Conservation (phyloP, 2,888 invertebrate species). For the Megalurothrips usitatus region DNA sequence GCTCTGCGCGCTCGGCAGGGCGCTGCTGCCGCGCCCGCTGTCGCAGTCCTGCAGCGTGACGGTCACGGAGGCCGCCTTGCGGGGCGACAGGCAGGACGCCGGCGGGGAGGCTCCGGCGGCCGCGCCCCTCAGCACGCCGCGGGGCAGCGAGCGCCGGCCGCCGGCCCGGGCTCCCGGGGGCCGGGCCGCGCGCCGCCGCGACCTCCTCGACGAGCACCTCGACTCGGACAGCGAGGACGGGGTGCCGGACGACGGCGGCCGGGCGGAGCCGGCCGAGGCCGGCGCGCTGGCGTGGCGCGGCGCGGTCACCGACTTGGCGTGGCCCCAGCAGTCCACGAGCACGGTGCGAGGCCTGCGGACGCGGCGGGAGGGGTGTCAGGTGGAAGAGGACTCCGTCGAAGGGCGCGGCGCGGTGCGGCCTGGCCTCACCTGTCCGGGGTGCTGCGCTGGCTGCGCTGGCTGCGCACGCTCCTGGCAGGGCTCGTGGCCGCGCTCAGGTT, state of each 20-base stretch:
- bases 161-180: not conserved
- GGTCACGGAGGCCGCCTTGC: not conserved
- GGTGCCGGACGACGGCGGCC: not conserved
- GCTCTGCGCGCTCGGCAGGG: conserved; percentile 4
- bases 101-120: not conserved
- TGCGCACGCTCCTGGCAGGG: not conserved
- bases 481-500: conserved; percentile 12
- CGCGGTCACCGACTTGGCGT: not conserved
- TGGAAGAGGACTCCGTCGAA: not conserved
- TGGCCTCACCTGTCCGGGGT: not conserved
- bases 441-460: not conserved
- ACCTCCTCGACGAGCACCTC: conserved; percentile 17
- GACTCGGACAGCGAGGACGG: conserved; percentile 7
- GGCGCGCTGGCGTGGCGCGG: not conserved
- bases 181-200: not conserved
- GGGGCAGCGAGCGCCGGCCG: not conserved
- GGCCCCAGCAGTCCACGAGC: conserved; percentile 16
- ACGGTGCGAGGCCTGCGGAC: not conserved
- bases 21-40: conserved; percentile 20
- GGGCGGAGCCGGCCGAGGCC: not conserved
- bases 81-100: not conserved
- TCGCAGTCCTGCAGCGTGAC: not conserved
- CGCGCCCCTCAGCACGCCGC: not conserved
- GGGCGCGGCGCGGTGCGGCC: no score
- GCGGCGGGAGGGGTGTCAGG: not conserved